Base-by-base conservation (phyloP, 2,113 vertebrate genomes). In the Herpetotheres cachinnans region DNA sequence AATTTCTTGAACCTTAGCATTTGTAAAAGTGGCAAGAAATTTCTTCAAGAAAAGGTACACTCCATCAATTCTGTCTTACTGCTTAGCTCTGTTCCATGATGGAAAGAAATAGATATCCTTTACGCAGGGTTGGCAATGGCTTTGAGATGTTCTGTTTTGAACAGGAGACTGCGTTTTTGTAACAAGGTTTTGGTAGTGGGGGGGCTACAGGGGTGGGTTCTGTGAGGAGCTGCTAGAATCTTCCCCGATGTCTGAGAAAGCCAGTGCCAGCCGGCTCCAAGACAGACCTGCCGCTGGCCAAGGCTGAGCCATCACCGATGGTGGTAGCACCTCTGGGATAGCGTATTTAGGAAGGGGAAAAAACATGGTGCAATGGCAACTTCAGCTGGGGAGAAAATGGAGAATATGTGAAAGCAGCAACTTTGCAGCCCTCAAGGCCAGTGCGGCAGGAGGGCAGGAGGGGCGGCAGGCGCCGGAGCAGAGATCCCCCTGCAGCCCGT, bases 271-370 rank as follows among this genome's bases (percentile, higher is more conserved):
- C 21, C 18, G 1, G 30, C n/a, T 42, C 59, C 50, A 6, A 30
- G 36, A 30, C 21, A 65, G 30, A 30, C 29, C 7, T 0, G 1
- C n/a, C n/a, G n/a, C 42, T 44, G 42, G 42, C 42, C 42, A 44
- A 44, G 42, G 42, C 42, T 14, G 42, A 14, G 42, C 42, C 42
- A 44, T 44, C 42, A 44, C 11, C 42, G 42, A 44, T 14, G 42
- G 42, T 44, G 42, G 42, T 44, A 11, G 42, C 14, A 14, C 42
- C 42, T 44, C 42, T 11, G 42, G 42, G 42, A 44, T 44, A 44
- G 14, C 42, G 14, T 11, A 44, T 11, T 44, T 44, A 44, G 14
- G 42, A 44, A 44, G 42, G n/a, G n/a, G n/a, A n/a, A n/a, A n/a
- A n/a, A n/a, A n/a, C n/a, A n/a, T n/a, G n/a, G 42, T 13, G 42